Base-by-base conservation (phyloP, 2,113 vertebrate genomes). In the Entelurus aequoreus region DNA sequence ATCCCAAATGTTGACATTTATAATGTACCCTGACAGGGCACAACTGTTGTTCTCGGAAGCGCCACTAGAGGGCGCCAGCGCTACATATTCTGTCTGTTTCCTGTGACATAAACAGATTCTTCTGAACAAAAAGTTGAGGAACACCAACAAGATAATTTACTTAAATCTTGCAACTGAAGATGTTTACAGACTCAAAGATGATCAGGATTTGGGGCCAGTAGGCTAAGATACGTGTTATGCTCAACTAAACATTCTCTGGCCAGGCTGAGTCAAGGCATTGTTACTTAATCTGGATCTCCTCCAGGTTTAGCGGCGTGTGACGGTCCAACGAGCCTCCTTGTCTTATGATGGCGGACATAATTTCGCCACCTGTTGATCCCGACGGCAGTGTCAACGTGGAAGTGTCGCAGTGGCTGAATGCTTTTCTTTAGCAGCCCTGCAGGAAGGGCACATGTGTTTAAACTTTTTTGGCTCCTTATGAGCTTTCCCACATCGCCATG, bases 61-160 rank as follows among this genome's bases (percentile, higher is more conserved):
- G 14, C 72, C 82, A 79, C 77, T 57, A 83, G 84, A 64, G 77
- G 0, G 80, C 44, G 44, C 60, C 60, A 62, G 1, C 10, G 42
- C 42, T 46, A 46, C 3, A 46, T 5, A 12, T 11, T 44, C 42
- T 44, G 42, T 5, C 42, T 42, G 40, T 42, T 42, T 42, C 40
- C 40, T 40, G 6, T 40, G 10, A 10, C 12, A 11, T 44, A 46
- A 46, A 46, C 42, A 46, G 42, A 46, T 46, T 46, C 10, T 46
- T 12, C 42, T 46, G 12, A 46, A 11, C 10, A 12, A 12, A 46
- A 46, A 46, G 42, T 5, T 46, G 42, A 46, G 42, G 42, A 46
- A 11, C 42, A 12, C 10, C 42, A 9, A 46, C 4, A 46, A 46
- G 42, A 9, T 11, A 9, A 9, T 42, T 42, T 9, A 42, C 40